Evolutionary conservation across 2,113 vertebrate species (phyloP).

Genomic region (Leucosticte australis): DNA sequence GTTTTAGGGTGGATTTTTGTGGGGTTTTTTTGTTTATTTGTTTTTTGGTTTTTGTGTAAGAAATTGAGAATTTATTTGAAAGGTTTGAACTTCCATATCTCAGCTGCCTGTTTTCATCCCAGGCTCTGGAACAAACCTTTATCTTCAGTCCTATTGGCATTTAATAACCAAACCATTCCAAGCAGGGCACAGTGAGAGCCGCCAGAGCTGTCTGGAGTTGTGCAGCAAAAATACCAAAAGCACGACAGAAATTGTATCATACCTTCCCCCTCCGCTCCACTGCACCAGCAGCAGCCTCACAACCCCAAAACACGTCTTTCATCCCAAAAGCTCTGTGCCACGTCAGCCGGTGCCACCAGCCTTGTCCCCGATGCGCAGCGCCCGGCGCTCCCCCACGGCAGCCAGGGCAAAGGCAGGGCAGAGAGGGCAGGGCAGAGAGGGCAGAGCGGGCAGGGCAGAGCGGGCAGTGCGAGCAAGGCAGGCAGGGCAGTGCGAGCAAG

Average conservation of each 20-base stretch:
- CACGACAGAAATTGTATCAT: accelerated
- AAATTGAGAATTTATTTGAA: not conserved
- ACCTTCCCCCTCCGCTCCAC: accelerated
- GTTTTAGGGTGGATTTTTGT: not conserved
- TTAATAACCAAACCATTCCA: not conserved
- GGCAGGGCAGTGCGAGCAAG: too few species aligned
- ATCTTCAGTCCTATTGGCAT: not conserved
- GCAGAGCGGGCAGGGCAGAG: not conserved
- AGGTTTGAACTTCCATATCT: not conserved
- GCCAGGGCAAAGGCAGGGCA: too few species aligned
- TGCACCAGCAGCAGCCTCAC: not conserved
- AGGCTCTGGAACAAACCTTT: not conserved
- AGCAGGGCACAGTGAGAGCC: not conserved
- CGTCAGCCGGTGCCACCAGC: not conserved
- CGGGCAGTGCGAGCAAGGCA: too few species aligned
- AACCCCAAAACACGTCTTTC: accelerated
- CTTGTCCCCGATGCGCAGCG: not conserved
- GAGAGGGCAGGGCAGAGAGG: accelerated
- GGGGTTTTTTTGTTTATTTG: not conserved
- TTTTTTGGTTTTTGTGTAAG: not conserved
- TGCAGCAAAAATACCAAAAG: not conserved
- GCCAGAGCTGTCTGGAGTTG: not conserved
- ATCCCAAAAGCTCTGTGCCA: not conserved
- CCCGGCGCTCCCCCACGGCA: not conserved
- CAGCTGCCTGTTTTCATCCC: not conserved